Evolutionary conservation across 2,888 invertebrate genomes (phyloP).

Genomic region (Melinaea menophilus): DNA sequence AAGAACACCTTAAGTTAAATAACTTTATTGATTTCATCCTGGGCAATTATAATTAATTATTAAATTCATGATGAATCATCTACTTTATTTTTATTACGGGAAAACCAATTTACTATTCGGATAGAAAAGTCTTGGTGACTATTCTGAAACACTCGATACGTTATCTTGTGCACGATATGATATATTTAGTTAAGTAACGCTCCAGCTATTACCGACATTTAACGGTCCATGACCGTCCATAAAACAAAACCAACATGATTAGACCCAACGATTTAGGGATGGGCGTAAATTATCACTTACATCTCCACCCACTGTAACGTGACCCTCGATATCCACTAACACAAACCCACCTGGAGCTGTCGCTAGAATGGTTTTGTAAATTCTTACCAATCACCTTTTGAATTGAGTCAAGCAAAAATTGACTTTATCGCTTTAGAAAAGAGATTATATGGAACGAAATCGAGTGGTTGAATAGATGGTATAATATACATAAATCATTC

Average conservation of each 20-base stretch:
- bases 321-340: slow-evolving; percentile 21
- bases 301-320: slow-evolving; percentile 30
- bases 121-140: neutral
- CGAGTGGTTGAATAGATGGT: slow-evolving; percentile 24
- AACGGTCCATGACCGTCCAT: slow-evolving; percentile 37
- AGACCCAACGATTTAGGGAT: slow-evolving; percentile 39
- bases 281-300: slow-evolving; percentile 44
- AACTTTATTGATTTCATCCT: too few relatives aligned
- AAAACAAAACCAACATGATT: slow-evolving; percentile 48
- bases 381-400: slow-evolving; percentile 11
- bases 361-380: slow-evolving; percentile 14
- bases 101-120: too few relatives aligned
- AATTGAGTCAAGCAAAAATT: neutral
- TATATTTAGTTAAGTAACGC: slow-evolving; percentile 22
- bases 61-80: too few relatives aligned
- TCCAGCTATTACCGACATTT: slow-evolving; percentile 24
- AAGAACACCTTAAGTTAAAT: too few relatives aligned
- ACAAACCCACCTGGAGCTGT: slow-evolving; percentile 18
- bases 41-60: too few relatives aligned
- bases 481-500: slow-evolving; percentile 36
- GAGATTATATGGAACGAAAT: slow-evolving; percentile 2
- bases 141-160: neutral
- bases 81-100: too few relatives aligned
- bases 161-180: slow-evolving; percentile 14
- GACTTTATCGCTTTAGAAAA: slow-evolving; percentile 1